phyloP scores from a whole-genome alignment of 1,140 invertebrate species.

The Venustaconcha ellipsiformis region DNA sequence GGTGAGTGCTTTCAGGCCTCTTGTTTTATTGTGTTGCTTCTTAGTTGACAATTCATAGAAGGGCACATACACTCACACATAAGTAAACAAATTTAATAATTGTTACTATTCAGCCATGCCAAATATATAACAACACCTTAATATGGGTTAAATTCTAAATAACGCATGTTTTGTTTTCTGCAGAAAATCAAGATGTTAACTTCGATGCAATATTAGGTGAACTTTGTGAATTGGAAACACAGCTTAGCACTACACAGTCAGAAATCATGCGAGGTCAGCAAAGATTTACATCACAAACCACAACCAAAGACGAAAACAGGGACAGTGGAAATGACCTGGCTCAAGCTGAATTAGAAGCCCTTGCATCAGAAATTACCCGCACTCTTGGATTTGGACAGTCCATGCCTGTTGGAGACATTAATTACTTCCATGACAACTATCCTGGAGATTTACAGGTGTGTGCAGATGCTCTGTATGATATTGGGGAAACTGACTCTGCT shows the following conservation, averaged over 20 bases:
- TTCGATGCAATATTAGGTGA: constrained; percentile 95
- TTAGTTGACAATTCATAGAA: not conserved
- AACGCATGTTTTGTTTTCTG: constrained; percentile 51
- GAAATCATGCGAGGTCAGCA: constrained; percentile 40
- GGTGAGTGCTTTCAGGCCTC: too few relatives aligned
- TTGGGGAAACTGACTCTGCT: constrained; percentile 86
- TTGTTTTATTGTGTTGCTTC: not conserved
- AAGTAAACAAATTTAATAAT: not conserved
- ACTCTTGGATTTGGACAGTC: constrained; percentile 45
- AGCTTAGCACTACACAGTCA: constrained; percentile 62
- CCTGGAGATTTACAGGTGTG: constrained; percentile 36
- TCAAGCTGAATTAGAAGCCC: constrained; percentile 59
- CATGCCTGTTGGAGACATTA: constrained; percentile 19
- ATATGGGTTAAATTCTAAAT: not conserved
- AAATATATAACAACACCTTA: not conserved
- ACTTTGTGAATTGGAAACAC: constrained; percentile 81
- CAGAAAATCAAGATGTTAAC: constrained; percentile 94
- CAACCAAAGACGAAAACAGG: constrained; percentile 31
- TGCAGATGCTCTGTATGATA: constrained; percentile 77
- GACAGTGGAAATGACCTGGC: constrained; percentile 43
- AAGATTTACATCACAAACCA: constrained; percentile 5
- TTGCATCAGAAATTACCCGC: constrained; percentile 60
- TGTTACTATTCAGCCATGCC: not conserved
- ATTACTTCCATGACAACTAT: constrained; percentile 32
- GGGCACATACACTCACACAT: not conserved